Percentiles rank a stretch among this genome's conserved stretches.
phyloP scores from a whole-genome alignment of 2,113 vertebrate genomes.

The Prolemur simus region DNA sequence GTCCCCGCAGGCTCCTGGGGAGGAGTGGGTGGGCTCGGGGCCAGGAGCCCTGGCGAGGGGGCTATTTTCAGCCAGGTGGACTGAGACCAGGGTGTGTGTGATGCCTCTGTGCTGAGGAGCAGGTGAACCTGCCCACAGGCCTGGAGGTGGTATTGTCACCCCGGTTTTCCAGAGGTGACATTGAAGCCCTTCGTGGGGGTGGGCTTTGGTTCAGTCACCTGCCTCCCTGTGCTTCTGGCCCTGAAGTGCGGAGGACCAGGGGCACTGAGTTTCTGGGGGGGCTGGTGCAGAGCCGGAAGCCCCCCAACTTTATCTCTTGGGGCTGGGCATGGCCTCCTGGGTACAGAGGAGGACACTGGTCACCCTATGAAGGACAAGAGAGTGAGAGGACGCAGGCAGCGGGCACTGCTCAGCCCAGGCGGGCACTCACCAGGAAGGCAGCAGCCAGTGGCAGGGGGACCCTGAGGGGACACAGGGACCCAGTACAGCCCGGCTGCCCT shows the following conservation, averaged over 20 bases:
- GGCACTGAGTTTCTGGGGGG: accelerated
- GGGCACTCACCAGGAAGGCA: not conserved
- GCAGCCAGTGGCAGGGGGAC: not conserved
- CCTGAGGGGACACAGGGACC: not conserved
- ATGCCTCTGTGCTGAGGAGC: not conserved
- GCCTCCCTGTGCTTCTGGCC: not conserved
- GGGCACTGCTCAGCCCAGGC: not conserved
- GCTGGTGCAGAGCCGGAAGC: accelerated
- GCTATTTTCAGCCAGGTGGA: not conserved
- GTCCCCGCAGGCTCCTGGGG: not conserved
- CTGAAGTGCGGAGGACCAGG: too few species aligned
- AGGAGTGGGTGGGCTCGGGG: accelerated
- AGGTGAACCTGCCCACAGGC: accelerated
- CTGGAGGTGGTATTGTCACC: not conserved
- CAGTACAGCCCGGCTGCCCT: not conserved
- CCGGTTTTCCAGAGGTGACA: not conserved
- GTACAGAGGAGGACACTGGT: not conserved
- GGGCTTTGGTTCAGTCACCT: not conserved
- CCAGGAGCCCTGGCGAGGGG: not conserved
- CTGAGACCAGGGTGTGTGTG: not conserved
- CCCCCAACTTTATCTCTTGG: not conserved
- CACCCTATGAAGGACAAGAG: not conserved
- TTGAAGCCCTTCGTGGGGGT: accelerated
- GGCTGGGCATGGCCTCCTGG: not conserved
- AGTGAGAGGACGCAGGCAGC: not conserved